phyloP scores from a whole-genome alignment of 2,888 invertebrate genomes.

The Ligdia adustata region DNA sequence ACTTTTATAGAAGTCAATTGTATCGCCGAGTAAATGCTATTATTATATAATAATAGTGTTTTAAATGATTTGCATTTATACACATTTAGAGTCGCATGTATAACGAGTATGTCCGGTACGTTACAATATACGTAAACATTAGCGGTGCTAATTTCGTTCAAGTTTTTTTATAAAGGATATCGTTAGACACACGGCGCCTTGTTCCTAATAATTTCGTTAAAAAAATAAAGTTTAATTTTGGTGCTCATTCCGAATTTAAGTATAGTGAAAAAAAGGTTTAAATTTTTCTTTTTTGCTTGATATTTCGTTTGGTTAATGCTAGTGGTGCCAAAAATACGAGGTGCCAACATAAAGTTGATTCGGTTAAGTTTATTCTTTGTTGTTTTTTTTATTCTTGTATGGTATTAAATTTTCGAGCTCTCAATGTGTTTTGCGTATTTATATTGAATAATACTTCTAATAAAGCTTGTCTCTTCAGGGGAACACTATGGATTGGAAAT shows the following conservation, averaged over 20 bases:
- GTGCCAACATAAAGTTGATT: slow-evolving; percentile 64
- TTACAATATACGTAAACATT: slow-evolving; percentile 51
- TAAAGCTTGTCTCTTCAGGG: too few species aligned
- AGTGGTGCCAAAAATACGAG: slow-evolving; percentile 75
- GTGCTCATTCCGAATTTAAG: slow-evolving; percentile 61
- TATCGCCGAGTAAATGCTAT: slow-evolving; percentile 16
- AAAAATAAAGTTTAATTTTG: slow-evolving; percentile 45
- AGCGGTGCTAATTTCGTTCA: slow-evolving; percentile 57
- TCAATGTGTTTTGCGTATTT: not conserved
- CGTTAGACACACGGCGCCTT: slow-evolving; percentile 46
- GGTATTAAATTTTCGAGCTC: not conserved
- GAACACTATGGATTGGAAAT: too few species aligned
- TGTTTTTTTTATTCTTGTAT: slow-evolving; percentile 11
- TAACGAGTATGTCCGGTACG: slow-evolving; percentile 33
- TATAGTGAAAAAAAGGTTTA: slow-evolving; percentile 13
- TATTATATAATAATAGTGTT: too few species aligned
- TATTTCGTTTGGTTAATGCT: slow-evolving; percentile 53
- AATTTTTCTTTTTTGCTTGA: slow-evolving; percentile 33
- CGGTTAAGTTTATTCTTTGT: slow-evolving; percentile 26
- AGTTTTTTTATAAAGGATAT: not conserved
- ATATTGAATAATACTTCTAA: too few species aligned
- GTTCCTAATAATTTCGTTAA: slow-evolving; percentile 60
- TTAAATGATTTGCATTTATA: slow-evolving; percentile 29
- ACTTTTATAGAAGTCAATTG: slow-evolving; percentile 26
- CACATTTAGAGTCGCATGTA: slow-evolving; percentile 24